Conservation (phyloP, 2,888 invertebrate genomes). For the Meganola albula region DNA sequence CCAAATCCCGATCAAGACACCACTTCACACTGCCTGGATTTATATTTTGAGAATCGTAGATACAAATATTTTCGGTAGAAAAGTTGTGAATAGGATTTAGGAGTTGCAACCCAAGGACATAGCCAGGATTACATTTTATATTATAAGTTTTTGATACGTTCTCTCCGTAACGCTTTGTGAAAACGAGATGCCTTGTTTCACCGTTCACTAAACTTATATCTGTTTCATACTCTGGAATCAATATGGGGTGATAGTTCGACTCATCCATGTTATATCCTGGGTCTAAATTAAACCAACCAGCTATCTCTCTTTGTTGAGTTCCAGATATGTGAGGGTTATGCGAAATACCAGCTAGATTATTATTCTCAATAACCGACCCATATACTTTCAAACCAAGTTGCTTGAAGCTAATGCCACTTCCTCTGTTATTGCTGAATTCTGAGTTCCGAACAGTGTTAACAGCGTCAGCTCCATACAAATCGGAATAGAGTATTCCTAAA, state of each 20-base stretch:
- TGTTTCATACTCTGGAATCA: slow-evolving; percentile 81
- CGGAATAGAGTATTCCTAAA: slow-evolving; percentile 94
- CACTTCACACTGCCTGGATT: slow-evolving; percentile 82
- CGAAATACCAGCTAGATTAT: slow-evolving; percentile 90
- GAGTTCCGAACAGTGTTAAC: slow-evolving; percentile 90
- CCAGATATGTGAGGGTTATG: slow-evolving; percentile 93
- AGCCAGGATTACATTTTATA: slow-evolving; percentile 86
- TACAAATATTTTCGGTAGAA: slow-evolving; percentile 88
- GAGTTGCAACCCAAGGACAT: slow-evolving; percentile 92
- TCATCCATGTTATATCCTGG: slow-evolving; percentile 81
- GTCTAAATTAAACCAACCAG: slow-evolving; percentile 92
- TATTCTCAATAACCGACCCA: slow-evolving; percentile 88
- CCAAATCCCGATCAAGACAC: slow-evolving; percentile 89
- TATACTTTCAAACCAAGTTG: slow-evolving; percentile 90
- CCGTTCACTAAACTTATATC: slow-evolving; percentile 82
- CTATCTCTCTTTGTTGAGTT: slow-evolving; percentile 91
- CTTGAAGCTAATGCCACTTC: slow-evolving; percentile 93
- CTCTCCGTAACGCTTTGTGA: slow-evolving; percentile 80
- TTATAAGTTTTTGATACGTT: slow-evolving; percentile 77
- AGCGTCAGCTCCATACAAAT: slow-evolving; percentile 91
- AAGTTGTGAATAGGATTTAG: slow-evolving; percentile 93
- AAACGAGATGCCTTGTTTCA: slow-evolving; percentile 88
- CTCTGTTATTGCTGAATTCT: slow-evolving; percentile 89
- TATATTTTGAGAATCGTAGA: slow-evolving; percentile 85
- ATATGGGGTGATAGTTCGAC: slow-evolving; percentile 84